Evolutionary conservation across 2,113 vertebrate species (phyloP), one percentile per base, ranked within the genome.

Genomic region (Felis chaus): DNA sequence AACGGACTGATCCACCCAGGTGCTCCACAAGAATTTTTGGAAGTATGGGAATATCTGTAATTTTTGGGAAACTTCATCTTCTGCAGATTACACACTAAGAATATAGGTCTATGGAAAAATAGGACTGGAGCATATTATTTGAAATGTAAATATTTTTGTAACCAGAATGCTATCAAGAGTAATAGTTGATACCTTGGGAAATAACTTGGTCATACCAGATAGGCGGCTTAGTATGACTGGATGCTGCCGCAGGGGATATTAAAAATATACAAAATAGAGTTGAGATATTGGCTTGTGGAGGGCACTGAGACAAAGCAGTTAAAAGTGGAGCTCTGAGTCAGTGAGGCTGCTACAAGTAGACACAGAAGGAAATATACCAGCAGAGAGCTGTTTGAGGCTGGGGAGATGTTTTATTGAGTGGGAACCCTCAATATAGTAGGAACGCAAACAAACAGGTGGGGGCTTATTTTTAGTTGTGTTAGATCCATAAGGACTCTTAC

Each of bases 381-480:
- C 11, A 11, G 10, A 89, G 71, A 94, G n/a, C 68, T 83, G 4
- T 55, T 31, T 39, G 76, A 66, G 61, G 21, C 80, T 73, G 36
- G 4, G 55, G 3, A 9, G 91, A 10, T 95, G 50, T 25, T 86
- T 81, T 85, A n/a, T 36, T 25, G 27, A 63, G 63, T 55, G 41
- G 36, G 53, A 83, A 53, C 39, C 21, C 18, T 90, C 25, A 21
- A 57, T 57, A 4, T 14, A 69, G 74, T 48, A 14, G 73, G 41
- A 45, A 76, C 41, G 5, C 74, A 76, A 45, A 29, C 27, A 76
- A 18, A 31, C 48, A 76, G 74, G 74, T 76, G 41, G 25, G 66
- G n/a, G 7, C 55, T 94, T 74, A 53, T 10, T 92, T 95, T 91
- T 89, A 55, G 33, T 89, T 92, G n/a, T 33, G 13, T 86, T 95